Evolutionary conservation across 1,140 invertebrate genomes (phyloP).

Genomic region (Trichonephila clavipes): DNA sequence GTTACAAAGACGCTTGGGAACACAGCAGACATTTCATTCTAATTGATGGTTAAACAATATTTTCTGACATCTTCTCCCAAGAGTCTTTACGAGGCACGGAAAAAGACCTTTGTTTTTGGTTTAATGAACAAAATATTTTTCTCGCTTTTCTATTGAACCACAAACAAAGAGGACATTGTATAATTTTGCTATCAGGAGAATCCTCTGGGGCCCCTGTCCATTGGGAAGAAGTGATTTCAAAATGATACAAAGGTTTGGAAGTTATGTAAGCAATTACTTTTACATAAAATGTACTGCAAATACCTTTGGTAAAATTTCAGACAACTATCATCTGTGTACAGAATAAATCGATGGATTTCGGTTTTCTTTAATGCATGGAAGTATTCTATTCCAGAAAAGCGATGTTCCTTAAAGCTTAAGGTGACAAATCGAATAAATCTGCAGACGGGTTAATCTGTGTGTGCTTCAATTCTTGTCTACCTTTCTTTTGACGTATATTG

Average conservation of each 20-base stretch:
- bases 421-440: background rate
- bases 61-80: too few species aligned
- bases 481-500: too few species aligned
- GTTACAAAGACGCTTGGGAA: too few species aligned
- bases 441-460: background rate
- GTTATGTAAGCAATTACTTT: background rate
- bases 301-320: background rate
- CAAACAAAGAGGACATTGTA: too few species aligned
- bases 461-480: background rate
- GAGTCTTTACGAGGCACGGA: too few species aligned
- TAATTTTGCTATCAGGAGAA: too few species aligned
- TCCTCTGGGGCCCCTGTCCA: too few species aligned
- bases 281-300: background rate
- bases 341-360: background rate
- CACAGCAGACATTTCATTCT: too few species aligned
- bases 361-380: background rate
- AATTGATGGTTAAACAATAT: too few species aligned
- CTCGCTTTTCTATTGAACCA: too few species aligned
- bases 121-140: too few species aligned
- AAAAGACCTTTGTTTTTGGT: too few species aligned
- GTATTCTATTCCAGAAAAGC: background rate
- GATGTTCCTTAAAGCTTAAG: background rate
- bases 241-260: background rate
- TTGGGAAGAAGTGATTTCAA: background rate
- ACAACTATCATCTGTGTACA: background rate